phyloP scores from a whole-genome alignment of 1,140 invertebrate species.

The Bicyclus anynana region DNA sequence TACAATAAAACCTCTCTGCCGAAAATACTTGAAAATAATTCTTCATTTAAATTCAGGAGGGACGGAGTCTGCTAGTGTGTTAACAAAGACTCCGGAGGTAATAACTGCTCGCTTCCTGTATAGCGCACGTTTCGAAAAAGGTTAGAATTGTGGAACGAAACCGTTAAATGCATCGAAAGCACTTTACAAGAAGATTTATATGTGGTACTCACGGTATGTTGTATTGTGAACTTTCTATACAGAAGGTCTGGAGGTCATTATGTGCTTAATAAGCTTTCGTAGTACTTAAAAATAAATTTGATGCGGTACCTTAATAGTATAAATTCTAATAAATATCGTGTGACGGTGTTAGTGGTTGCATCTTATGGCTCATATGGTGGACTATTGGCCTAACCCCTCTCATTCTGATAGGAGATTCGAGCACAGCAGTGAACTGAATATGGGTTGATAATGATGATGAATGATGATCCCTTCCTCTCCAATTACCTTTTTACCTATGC shows the following conservation, averaged over 20 bases:
- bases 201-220: conserved; percentile 11
- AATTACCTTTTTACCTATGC: no score
- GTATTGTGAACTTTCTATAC: conserved; percentile 12
- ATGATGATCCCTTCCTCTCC: no score
- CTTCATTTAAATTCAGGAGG: conserved; percentile 74
- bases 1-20: conserved; percentile 73
- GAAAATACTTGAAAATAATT: conserved; percentile 77
- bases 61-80: conserved; percentile 42
- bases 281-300: no score
- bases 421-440: no score
- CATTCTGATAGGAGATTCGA: no score
- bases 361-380: no score
- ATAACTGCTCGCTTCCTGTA: conserved; percentile 48
- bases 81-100: conserved; percentile 66
- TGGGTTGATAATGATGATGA: no score
- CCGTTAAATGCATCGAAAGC: conserved; percentile 34
- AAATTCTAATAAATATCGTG: no score
- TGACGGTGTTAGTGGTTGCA: no score
- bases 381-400: no score
- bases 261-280: background rate
- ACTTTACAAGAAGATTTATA: conserved; percentile 25
- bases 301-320: no score
- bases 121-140: conserved; percentile 46
- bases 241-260: background rate
- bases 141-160: conserved; percentile 44